Percentiles rank a stretch among this genome's conserved stretches.
Conservation (phyloP, 2,888 invertebrate species). For the Bombyx huttoni region DNA sequence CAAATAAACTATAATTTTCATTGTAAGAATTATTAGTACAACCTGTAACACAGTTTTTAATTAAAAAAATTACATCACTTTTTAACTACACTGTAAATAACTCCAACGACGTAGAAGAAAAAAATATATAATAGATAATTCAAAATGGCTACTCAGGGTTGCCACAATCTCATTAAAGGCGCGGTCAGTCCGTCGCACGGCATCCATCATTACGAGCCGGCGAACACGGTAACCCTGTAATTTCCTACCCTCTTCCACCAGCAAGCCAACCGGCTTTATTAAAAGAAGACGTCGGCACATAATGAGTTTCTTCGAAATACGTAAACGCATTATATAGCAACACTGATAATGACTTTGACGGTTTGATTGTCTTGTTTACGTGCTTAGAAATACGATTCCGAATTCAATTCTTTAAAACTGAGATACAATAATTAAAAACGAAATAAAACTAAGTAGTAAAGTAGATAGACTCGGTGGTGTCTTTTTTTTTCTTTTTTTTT, state of each 20-base stretch:
- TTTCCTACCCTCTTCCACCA: constrained; percentile 32
- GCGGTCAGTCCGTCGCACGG: constrained; percentile 30
- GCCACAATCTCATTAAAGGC: constrained; percentile 51
- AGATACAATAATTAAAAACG: not conserved
- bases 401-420: not conserved
- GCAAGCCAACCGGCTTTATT: constrained; percentile 27
- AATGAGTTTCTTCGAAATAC: constrained; percentile 50
- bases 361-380: not conserved
- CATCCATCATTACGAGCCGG: constrained; percentile 58
- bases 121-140: not conserved
- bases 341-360: not conserved
- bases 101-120: not conserved
- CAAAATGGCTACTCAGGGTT: constrained; percentile 33
- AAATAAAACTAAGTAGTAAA: not conserved
- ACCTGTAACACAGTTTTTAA: not conserved
- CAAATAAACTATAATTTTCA: not conserved
- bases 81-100: not conserved
- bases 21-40: not conserved
- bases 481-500: no score
- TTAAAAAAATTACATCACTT: not conserved
- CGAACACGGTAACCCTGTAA: constrained; percentile 58
- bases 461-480: no score
- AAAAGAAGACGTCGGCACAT: constrained; percentile 47
- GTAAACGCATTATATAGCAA: not conserved
- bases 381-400: not conserved